phyloP scores from a whole-genome alignment of 2,888 invertebrate genomes.

The Agapostemon virescens region DNA sequence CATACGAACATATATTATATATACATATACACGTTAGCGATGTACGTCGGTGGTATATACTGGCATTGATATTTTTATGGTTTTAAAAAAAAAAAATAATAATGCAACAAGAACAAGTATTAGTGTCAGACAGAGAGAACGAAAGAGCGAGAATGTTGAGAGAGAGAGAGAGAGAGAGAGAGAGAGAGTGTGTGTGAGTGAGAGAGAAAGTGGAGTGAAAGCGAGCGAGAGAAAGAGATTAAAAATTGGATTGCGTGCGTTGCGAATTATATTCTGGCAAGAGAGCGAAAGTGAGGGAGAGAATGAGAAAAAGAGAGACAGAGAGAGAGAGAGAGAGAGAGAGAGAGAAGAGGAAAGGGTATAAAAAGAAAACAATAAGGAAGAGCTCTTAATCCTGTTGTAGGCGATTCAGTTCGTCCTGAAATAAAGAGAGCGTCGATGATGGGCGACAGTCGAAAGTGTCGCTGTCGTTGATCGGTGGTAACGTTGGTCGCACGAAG shows the following conservation, averaged over 20 bases:
- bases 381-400: conserved; percentile 24
- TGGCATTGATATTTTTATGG: conserved; percentile 65
- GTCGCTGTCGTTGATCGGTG: conserved; percentile 56
- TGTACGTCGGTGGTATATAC: conserved; percentile 62
- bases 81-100: conserved; percentile 58
- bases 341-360: conserved; percentile 14
- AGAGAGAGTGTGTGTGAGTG: conserved; percentile 35
- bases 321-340: conserved; percentile 13
- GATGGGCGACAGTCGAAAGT: conserved; percentile 35
- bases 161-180: conserved; percentile 36
- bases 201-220: conserved; percentile 38
- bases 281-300: conserved; percentile 8
- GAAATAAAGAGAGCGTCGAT: conserved; percentile 22
- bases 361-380: conserved; percentile 26
- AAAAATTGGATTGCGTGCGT: conserved; percentile 32
- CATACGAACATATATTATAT: conserved; percentile 60
- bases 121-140: conserved; percentile 46
- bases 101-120: conserved; percentile 42
- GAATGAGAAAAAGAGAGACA: conserved; percentile 12
- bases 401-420: conserved; percentile 21
- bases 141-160: conserved; percentile 21
- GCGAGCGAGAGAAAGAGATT: conserved; percentile 28
- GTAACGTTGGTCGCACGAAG: conserved; percentile 60
- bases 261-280: conserved; percentile 32
- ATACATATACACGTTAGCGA: conserved; percentile 62